phyloP scores from a whole-genome alignment of 2,888 invertebrate genomes.

The Coremacera marginata region DNA sequence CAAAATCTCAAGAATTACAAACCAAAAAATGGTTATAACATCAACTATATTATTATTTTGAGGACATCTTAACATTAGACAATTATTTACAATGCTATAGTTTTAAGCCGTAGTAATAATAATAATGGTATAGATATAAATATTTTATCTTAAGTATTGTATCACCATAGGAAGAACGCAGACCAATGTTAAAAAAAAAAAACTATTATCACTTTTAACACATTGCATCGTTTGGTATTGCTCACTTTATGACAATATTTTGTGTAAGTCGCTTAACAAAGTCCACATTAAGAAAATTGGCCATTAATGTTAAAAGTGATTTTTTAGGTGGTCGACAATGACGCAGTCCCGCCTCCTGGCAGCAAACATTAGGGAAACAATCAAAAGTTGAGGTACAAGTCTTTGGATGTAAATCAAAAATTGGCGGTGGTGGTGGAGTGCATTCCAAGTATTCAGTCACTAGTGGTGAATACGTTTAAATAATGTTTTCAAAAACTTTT shows the following conservation, averaged over 20 bases:
- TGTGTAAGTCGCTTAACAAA: slow-evolving; percentile 67
- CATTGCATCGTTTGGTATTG: background rate
- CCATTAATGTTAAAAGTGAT: slow-evolving; percentile 77
- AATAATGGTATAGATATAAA: too few species aligned
- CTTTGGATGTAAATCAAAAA: slow-evolving; percentile 79
- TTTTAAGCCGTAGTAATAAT: too few species aligned
- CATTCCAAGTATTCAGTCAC: slow-evolving; percentile 80
- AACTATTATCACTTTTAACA: too few species aligned
- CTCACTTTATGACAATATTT: slow-evolving; percentile 66
- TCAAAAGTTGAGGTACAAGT: slow-evolving; percentile 79
- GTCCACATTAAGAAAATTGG: slow-evolving; percentile 70
- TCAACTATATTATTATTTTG: too few species aligned
- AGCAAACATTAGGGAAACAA: slow-evolving; percentile 85
- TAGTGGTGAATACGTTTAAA: slow-evolving; percentile 45
- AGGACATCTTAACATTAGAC: too few species aligned
- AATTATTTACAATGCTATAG: too few species aligned
- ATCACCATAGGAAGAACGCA: too few species aligned
- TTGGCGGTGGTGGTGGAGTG: slow-evolving; percentile 77
- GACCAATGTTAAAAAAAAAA: too few species aligned
- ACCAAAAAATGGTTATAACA: too few species aligned
- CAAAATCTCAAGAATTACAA: too few species aligned
- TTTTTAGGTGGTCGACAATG: slow-evolving; percentile 81
- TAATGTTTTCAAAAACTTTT: background rate
- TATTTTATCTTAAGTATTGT: too few species aligned
- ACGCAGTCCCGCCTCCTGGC: slow-evolving; percentile 80